These are phyloP conservation scores for Monodelphis domestica DNA, from an alignment of 2,797 vertebrate genomes.

Conservation along the genomic window DNA sequence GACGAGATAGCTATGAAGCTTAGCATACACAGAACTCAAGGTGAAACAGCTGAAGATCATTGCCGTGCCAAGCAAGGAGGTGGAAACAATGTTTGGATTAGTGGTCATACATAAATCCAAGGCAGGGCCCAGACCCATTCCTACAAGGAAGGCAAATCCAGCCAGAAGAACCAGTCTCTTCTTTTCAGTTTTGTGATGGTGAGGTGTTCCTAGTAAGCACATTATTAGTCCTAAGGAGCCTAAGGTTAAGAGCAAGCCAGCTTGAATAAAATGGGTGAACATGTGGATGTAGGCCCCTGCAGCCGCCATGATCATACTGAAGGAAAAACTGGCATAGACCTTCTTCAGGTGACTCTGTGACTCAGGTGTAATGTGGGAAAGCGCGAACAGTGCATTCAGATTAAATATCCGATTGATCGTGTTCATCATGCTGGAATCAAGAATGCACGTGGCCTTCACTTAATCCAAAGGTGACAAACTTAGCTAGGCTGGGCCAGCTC, in stretches of 20 bases:
- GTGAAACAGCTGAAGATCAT: slow-evolving; percentile 95
- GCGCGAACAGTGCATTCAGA: slow-evolving; percentile 86
- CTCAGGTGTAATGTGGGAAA: slow-evolving; percentile 90
- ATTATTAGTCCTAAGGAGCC: slow-evolving; percentile 93
- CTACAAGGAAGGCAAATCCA: slow-evolving; percentile 95
- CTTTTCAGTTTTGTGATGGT: slow-evolving; percentile 92
- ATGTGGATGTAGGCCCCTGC: slow-evolving; percentile 92
- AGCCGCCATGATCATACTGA: slow-evolving; percentile 93
- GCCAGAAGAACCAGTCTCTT: slow-evolving; percentile 93
- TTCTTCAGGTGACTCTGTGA: slow-evolving; percentile 97
- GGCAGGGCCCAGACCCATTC: slow-evolving; percentile 93
- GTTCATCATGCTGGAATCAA: slow-evolving; percentile 75
- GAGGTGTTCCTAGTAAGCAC: slow-evolving; percentile 94
- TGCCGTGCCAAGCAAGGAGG: slow-evolving; percentile 94
- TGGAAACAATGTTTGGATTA: slow-evolving; percentile 95
- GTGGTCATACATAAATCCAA: slow-evolving; percentile 93
- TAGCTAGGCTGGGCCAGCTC: no score
- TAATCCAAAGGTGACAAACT: background rate
- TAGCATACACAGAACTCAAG: slow-evolving; percentile 94
- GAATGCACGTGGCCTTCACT: background rate
- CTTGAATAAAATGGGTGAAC: slow-evolving; percentile 91
- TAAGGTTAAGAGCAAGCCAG: slow-evolving; percentile 90
- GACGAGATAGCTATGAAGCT: slow-evolving; percentile 94
- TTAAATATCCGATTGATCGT: slow-evolving; percentile 87
- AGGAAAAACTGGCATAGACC: slow-evolving; percentile 94